Evolutionary conservation across 2,113 vertebrate genomes (phyloP), one percentile per base, ranked within the genome.

Genomic region (Semnopithecus entellus): DNA sequence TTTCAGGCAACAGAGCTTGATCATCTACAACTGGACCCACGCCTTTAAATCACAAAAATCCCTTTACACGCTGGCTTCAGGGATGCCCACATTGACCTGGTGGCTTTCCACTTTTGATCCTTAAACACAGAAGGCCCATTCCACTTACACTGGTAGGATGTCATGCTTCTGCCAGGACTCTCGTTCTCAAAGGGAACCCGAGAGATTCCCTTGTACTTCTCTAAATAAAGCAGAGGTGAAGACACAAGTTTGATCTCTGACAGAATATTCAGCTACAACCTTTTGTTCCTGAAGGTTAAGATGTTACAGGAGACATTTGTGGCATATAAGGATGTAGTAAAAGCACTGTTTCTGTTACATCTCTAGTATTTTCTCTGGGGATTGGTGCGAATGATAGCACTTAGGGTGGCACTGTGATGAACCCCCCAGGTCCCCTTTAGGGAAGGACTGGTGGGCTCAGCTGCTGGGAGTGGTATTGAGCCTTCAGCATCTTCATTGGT

Each of bases 121-220:
- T 83, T 85, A 52, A 87, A 94, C 78, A 90, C 73, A 82, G 91
- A 97, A 97, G 32, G n/a, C 78, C 27, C 50, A 43, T 91, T 96
- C 76, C 85, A 43, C 61, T 22, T 40, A 85, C 73, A 30, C 73
- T 95, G 78, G 79, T 82, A 82, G 82, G 85, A 92, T 0, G 0
- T 75, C 48, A 32, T 95, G 72, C 45, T 52, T 92, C 86, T 79
- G 14, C 40, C 59, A 86, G 92, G 88, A 93, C 64, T 97, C 94
- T 64, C 8, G n/a, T 18, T 92, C 91, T 86, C 72, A 73, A 70
- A 93, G 81, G 59, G 52, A 94, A 35, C 38, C 86, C 1, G 0
- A 76, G 57, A 64, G 38, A n/a, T 78, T 85, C 70, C 50, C 76
- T 92, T 13, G 30, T 73, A 61, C 91, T 88, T 96, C 38, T 85